Conservation (phyloP, 2,888 invertebrate species). For the Xylophagus ater region DNA sequence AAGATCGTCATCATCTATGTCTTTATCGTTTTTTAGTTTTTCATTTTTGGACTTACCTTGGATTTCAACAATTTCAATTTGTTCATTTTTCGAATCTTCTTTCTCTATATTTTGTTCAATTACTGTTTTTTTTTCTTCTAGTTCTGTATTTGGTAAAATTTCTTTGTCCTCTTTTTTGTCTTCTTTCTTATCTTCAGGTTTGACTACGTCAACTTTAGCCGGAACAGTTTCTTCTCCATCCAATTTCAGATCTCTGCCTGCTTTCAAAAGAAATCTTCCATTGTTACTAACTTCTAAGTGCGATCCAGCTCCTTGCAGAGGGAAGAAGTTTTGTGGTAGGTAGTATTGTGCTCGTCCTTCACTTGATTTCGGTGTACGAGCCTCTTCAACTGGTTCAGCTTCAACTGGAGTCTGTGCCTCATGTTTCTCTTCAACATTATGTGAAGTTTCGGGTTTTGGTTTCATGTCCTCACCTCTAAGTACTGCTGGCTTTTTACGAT, state of each 20-base stretch:
- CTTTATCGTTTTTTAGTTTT: no score
- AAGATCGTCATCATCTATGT: no score
- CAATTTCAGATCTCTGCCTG: slow-evolving; percentile 13
- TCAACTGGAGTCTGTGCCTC: no score
- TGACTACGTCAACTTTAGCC: background rate
- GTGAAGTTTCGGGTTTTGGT: background rate
- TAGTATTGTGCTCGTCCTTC: slow-evolving; percentile 13
- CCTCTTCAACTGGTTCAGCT: no score
- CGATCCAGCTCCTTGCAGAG: slow-evolving; percentile 13
- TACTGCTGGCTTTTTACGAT: background rate
- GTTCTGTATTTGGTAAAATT: no score
- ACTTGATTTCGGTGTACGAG: slow-evolving; percentile 1
- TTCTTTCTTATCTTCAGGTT: background rate
- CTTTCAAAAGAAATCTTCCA: slow-evolving; percentile 15
- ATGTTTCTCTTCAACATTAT: no score
- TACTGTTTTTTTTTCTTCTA: no score
- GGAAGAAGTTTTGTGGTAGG: slow-evolving; percentile 13
- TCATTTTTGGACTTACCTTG: no score
- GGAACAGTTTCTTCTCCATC: background rate
- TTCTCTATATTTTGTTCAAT: no score
- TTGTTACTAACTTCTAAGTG: slow-evolving; percentile 14
- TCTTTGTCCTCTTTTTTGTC: background rate
- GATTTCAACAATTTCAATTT: no score
- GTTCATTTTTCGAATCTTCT: no score
- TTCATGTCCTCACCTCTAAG: background rate